Evolutionary conservation across 2,888 invertebrate species (phyloP), one percentile per base, ranked within the genome.

Genomic region (Kryphioiulus occultus): DNA sequence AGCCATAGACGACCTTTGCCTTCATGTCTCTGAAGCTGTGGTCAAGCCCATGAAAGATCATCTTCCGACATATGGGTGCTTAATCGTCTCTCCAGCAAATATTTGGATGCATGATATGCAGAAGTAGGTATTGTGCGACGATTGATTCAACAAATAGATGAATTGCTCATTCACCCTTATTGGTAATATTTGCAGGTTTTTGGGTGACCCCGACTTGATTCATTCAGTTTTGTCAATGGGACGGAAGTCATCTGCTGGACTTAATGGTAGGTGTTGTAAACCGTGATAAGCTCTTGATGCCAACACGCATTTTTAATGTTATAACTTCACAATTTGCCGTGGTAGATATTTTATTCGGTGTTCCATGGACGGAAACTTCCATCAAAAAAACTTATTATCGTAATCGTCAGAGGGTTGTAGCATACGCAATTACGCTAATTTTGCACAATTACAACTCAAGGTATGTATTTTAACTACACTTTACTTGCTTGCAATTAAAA

Each of bases 41-140:
- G 94, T 92, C 86, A 94, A 94, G 90, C 91, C 92, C 3, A 93
- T 94, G 89, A 93, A 94, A 88, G 94, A 95, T 44, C 89, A 92
- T 83, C 93, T 99, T 89, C 98, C 99, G 0, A 96, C 98, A 91
- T 98, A 97, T 92, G 96, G 95, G 91, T 99, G 99, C 92, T 93
- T 99, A 39, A 93, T 97, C 68, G 92, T 99, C 12, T 98, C 98
- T 0, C 99, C 98, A 0, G 98, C 97, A 9, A 98, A 97, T 93
- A 94, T 99, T 88, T 99, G 99, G 99, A 95, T 95, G 90, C 95
- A 96, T 91, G 96, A 96, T 91, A 93, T 95, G 44, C 95, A 96
- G 90, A 93, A 68, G 88, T 88, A 86, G 26, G 78, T 78, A 5
- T 78, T 53, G n/a, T 5, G n/a, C n/a, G 12, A 10, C 26, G 0